Percentiles rank a stretch among this genome's conserved stretches.
These are phyloP conservation scores for western clawed frog (Xenopus tropicalis) DNA, from an alignment of 2,113 vertebrate genomes.

Conservation along the genomic window UCB_Xtro_10.0 CM004448.2:53229001-53229500, in stretches of 20 bases:
- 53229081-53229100: too few relatives aligned
- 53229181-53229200: not conserved
- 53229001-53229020: too few relatives aligned
- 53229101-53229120: too few relatives aligned
- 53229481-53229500: constrained; percentile 37
- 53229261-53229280: not conserved
- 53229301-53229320: not conserved
- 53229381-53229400: constrained; percentile 26
- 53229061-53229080: too few relatives aligned
- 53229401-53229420: constrained; percentile 15
- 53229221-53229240: not conserved
- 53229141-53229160: too few relatives aligned
- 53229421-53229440: not conserved
- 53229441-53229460: constrained; percentile 30
- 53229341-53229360: not conserved
- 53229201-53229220: not conserved
- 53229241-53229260: not conserved
- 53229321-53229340: constrained; percentile 17
- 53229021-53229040: too few relatives aligned
- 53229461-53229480: constrained; percentile 14
- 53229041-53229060: too few relatives aligned
- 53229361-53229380: not conserved
- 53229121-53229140: too few relatives aligned
- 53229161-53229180: not conserved
- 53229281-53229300: not conserved